Conservation (phyloP, 2,888 invertebrate genomes). For the Palloptera scutellata region DNA sequence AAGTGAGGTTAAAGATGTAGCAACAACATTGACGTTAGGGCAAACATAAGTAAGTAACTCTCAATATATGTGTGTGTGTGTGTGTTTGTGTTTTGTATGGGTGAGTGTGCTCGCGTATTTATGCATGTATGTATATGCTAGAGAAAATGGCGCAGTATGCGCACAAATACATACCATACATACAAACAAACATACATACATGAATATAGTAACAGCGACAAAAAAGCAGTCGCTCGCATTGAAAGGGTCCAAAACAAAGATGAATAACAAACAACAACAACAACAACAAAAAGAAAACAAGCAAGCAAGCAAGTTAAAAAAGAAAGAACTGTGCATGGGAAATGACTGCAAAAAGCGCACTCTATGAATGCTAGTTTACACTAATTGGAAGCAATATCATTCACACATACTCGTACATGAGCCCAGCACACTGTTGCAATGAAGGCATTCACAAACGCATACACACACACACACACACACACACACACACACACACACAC, state of each 20-base stretch:
- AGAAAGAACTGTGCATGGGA: conserved; percentile 3
- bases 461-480: conserved; percentile 15
- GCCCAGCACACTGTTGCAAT: neutral
- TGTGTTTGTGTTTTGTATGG: too few relatives aligned
- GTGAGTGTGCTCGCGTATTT: too few relatives aligned
- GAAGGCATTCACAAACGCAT: conserved; percentile 8
- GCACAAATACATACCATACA: too few relatives aligned
- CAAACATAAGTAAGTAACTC: too few relatives aligned
- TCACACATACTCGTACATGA: conserved; percentile 10
- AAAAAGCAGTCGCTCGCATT: too few relatives aligned
- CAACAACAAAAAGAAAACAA: conserved; percentile 5
- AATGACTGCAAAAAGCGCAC: neutral
- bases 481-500: neutral
- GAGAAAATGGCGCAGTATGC: too few relatives aligned
- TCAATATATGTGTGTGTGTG: too few relatives aligned
- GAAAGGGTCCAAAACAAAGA: neutral
- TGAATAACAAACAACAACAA: neutral
- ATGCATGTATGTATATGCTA: too few relatives aligned
- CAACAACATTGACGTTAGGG: too few relatives aligned
- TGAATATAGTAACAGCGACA: too few relatives aligned
- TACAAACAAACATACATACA: too few relatives aligned
- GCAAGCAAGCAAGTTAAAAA: conserved; percentile 2
- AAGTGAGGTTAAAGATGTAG: too few relatives aligned
- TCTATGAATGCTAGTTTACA: conserved; percentile 39
- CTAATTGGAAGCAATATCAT: conserved; percentile 42